Base-by-base conservation (phyloP, 2,888 invertebrate species). In the Agrenia bidenticulata region DNA sequence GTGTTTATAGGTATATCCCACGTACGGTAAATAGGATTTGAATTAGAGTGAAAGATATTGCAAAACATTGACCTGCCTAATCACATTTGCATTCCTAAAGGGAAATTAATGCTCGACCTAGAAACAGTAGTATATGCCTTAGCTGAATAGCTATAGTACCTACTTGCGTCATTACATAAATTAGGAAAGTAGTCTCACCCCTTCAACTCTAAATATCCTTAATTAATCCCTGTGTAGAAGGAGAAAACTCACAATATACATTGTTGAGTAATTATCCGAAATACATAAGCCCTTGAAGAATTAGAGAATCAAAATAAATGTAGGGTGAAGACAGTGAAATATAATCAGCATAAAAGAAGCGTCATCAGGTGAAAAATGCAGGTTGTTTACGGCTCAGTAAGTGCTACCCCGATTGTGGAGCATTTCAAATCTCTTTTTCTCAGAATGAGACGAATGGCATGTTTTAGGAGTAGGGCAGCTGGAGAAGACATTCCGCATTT, bases 401-500 rank as follows among this genome's bases (percentile, higher is more conserved):
- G 11, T 32, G 32, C 5, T 32, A 7, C 32, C 32, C 11, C 4
- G 11, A n/a, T n/a, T n/a, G n/a, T n/a, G n/a, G n/a, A n/a, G n/a
- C n/a, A n/a, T n/a, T n/a, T n/a, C n/a, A n/a, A n/a, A n/a, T n/a
- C n/a, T n/a, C n/a, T n/a, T n/a, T n/a, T n/a, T n/a, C n/a, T n/a
- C n/a, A 32, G 5, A 11, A 32, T 4, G 19, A 17, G 24, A 57
- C 39, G 21, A 39, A 57, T 57, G 17, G 41, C 39, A 37, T 55
- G 7, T 32, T 27, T 55, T 55, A 57, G 5, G 39, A 41, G 39
- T 21, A 57, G 5, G 57, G 41, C 57, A 57, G 57, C 57, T 57
- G 57, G 37, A 57, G 21, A 27, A 37, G 57, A 57, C 57, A 57
- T 57, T 57, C 41, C 57, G n/a, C 57, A 57, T 57, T 57, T 57